Evolutionary conservation across 2,113 vertebrate species (phyloP), one percentile per base, ranked within the genome.

Genomic region (Bombycilla garrulus): DNA sequence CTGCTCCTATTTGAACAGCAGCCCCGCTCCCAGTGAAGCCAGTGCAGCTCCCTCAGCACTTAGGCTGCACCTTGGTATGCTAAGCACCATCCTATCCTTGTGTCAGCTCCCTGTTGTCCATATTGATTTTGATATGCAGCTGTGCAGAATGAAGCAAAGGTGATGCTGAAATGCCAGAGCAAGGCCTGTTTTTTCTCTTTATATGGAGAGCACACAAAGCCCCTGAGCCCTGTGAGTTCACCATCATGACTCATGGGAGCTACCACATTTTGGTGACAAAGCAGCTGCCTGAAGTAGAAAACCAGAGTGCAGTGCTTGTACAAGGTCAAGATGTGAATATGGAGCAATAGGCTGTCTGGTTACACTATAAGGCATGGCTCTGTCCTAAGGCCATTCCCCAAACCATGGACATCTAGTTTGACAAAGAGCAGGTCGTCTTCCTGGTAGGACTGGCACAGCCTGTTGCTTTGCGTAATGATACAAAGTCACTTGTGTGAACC

Each of bases 191-290:
- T 47, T 15, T 21, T 65, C 83, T 45, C 53, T 64, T 71, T 11
- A 1, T 7, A 21, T 2, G 2, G 11, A 86, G 45, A 57, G 5
- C 53, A 44, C 11, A 18, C 2, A 15, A 22, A 51, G 12, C 28
- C 77, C 9, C 38, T 35, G 42, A 36, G 26, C 5, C 7, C 44
- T 1, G 0, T 1, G 4, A 60, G 13, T 73, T 88, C 44, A 15
- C 31, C 10, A 1, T 57, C 1, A 1, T 26, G 42, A 35, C 22
- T 53, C 53, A 22, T 0, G 2, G 40, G n/a, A 73, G 15, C 50
- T 65, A 38, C 10, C 12, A 7, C 36, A 6, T 80, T 70, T 51
- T 54, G 67, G 25, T 76, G 62, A 45, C 33, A 31, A 3, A 70
- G 60, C 51, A 71, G 57, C 24, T 89, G n/a, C 58, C 44, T 45